Evolutionary conservation across 2,113 vertebrate genomes (phyloP), one percentile per base, ranked within the genome.

Genomic region (Ivindomyrus marchei): DNA sequence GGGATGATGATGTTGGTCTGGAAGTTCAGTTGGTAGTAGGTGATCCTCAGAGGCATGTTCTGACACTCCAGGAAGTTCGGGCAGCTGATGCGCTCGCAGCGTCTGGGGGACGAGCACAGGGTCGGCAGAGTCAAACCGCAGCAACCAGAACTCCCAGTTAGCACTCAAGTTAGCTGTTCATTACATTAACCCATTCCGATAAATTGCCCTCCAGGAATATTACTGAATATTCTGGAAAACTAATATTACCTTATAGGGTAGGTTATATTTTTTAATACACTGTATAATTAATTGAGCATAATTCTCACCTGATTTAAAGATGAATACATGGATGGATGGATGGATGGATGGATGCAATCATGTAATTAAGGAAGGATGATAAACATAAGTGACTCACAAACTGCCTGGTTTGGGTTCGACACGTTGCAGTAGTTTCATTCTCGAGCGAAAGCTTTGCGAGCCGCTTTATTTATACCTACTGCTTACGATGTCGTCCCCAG

Each of bases 11-110:
- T 96, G 91, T 97, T 97, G 15, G 97, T 98, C 92, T 98, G 97
- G 94, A 98, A 97, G 93, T 94, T 98, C 90, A 99, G 97, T 91
- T 97, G 98, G 93, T 99, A 97, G 92, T 97, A 95, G 0, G 98
- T 98, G 93, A 99, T 98, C 87, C 96, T 95, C 21, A 97, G 89
- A 0, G 98, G 97, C 0, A 95, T 96, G 89, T 91, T 97, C 92
- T 97, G 97, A 92, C 98, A 99, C 90, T 98, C 97, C 66, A 95
- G 8, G 19, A 96, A 96, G 92, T 96, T 97, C 1, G 96, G 96
- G 92, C 98, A 99, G 27, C 90, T 93, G 46, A 93, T 92, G 17
- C 97, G 94, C 92, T 99, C 98, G 2, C 98, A 99, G 93, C 96
- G 96, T 94, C 98, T 99, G 91, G 1, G 90, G 88, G 47, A 89